Evolutionary conservation across 2,113 vertebrate species (phyloP), one percentile per base, ranked within the genome.

Genomic region (Stegostoma tigrinum): DNA sequence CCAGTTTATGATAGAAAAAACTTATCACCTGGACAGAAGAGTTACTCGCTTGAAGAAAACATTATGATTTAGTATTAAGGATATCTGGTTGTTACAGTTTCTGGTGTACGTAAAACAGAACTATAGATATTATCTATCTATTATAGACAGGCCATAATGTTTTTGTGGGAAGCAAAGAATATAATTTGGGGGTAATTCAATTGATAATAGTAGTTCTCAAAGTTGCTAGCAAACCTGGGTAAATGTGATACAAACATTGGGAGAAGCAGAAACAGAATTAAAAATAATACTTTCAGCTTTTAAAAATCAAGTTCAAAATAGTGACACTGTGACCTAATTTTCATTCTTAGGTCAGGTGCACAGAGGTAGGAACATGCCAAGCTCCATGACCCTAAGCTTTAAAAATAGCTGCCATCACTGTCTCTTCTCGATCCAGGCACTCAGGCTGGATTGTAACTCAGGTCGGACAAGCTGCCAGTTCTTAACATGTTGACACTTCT

Each of bases 11-110:
- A 45, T 70, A 42, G 27, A 67, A 94, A 70, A 24, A 12, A 72
- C 15, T 27, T 68, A n/a, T 94, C 91, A 94, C 91, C 38, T 95
- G 94, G 94, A 52, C 27, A 72, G 68, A 95, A 72, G 27, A 72
- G 68, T 15, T 42, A 94, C 19, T 38, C 61, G 61, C 19, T 64
- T 94, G 68, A 70, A 95, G 94, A 27, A 30, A 72, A 27, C 52
- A 15, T 24, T 72, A 19, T 95, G 68, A 14, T 72, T 95, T 70
- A 67, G 30, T 95, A 45, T 68, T 70, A 10, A 27, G 52, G 42
- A 66, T 68, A 68, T 48, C 21, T 75, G 94, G 23, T 10, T 24
- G 45, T 12, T 48, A 70, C n/a, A 94, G 17, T 70, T 94, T 94
- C 67, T n/a, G 42, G 45, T 72, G 42, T 48, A 94, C 42, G 48